A percentile compares a stretch with the other conserved stretches of the same genome.
phyloP scores from a whole-genome alignment of 2,797 vertebrate genomes.

The Psittacula derbiana region DNA sequence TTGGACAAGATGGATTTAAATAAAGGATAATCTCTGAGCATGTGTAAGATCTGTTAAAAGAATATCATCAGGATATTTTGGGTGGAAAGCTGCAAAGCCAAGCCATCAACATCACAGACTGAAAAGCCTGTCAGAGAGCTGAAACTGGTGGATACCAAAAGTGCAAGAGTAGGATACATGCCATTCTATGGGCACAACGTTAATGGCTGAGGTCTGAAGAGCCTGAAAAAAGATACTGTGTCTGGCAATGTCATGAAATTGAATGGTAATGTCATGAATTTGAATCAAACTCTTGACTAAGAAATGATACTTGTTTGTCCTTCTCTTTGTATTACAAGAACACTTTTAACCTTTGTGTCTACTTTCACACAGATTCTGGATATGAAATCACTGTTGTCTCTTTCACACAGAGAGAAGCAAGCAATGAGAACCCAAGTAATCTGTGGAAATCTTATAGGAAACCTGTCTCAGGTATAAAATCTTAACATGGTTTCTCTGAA shows the following conservation, averaged over 20 bases:
- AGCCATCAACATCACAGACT: neutral
- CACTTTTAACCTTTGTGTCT: neutral
- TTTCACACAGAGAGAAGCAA: neutral
- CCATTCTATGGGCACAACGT: accelerated
- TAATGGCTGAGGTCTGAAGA: neutral
- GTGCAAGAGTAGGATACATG: neutral
- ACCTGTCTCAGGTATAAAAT: neutral
- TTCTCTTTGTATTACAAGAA: neutral
- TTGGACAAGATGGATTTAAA: neutral
- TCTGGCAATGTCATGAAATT: neutral
- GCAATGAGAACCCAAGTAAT: neutral
- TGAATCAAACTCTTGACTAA: neutral
- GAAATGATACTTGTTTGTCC: neutral
- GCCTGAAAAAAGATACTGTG: neutral
- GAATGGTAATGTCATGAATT: neutral
- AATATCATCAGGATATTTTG: neutral
- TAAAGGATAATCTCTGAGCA: neutral
- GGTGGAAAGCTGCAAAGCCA: neutral
- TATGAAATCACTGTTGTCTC: neutral
- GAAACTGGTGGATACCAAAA: neutral
- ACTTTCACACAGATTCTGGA: neutral
- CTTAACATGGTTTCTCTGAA: neutral
- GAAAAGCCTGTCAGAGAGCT: neutral
- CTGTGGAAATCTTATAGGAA: neutral
- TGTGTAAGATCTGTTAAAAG: neutral